These are phyloP conservation scores for Trissolcus japonicus DNA, from an alignment of 2,888 invertebrate species.

Conservation along the genomic window DNA sequence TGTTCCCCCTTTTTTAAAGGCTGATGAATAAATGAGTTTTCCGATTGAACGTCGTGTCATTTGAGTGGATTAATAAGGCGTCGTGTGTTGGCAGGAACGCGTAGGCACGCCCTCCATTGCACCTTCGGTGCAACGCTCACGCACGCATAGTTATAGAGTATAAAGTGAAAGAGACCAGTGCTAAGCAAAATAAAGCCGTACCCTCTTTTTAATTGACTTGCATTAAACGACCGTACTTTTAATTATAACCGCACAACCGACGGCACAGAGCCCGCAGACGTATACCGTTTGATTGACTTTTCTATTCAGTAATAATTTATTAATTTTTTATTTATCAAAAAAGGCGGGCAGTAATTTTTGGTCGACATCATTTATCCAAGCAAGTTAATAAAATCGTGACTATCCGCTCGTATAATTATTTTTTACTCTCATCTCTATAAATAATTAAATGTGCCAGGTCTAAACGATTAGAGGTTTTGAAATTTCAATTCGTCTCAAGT, in stretches of 20 bases:
- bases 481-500: no score
- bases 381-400: no score
- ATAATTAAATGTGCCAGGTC: no score
- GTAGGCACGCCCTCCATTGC: slow-evolving; percentile 60
- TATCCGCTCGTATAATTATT: no score
- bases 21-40: slow-evolving; percentile 15
- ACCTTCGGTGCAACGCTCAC: slow-evolving; percentile 61
- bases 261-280: neutral
- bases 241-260: slow-evolving; percentile 5
- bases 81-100: slow-evolving; percentile 48
- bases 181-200: slow-evolving; percentile 24
- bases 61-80: slow-evolving; percentile 43
- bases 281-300: slow-evolving; percentile 1
- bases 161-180: slow-evolving; percentile 54
- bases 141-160: slow-evolving; percentile 60
- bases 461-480: no score
- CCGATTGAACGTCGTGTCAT: slow-evolving; percentile 7
- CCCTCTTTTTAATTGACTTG: slow-evolving; percentile 20
- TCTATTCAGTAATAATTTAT: slow-evolving; percentile 1
- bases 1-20: slow-evolving; percentile 11
- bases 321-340: no score
- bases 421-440: no score
- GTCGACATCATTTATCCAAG: no score
- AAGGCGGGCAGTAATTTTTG: no score
- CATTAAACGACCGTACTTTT: slow-evolving; percentile 13